Percentiles rank a stretch among this genome's conserved stretches.
These are phyloP conservation scores for Mechanitis mazaeus DNA, from an alignment of 2,888 invertebrate genomes.

Conservation along the genomic window DNA sequence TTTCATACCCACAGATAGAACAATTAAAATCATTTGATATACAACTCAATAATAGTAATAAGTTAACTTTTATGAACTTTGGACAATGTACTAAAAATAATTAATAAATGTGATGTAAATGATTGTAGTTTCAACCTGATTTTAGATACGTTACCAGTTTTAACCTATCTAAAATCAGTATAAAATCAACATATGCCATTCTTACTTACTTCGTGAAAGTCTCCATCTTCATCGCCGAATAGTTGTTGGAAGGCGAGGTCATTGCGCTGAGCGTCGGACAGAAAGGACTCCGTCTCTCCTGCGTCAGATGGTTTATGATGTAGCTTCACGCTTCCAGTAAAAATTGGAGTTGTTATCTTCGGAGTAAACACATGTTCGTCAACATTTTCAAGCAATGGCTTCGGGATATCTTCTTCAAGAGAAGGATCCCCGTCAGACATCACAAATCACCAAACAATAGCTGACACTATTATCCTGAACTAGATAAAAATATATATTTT, in stretches of 20 bases:
- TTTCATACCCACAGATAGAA: no score
- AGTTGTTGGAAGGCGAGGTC: slow-evolving; percentile 65
- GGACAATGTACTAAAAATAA: background rate
- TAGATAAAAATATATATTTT: slow-evolving; percentile 6
- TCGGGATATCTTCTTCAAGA: slow-evolving; percentile 68
- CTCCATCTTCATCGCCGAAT: slow-evolving; percentile 60
- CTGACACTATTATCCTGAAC: slow-evolving; percentile 9
- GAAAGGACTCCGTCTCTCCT: slow-evolving; percentile 61
- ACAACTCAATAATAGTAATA: no score
- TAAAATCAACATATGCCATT: slow-evolving; percentile 1
- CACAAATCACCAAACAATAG: slow-evolving; percentile 38
- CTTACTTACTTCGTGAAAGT: slow-evolving; percentile 53
- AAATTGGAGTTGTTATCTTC: slow-evolving; percentile 66
- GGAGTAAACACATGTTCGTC: slow-evolving; percentile 71
- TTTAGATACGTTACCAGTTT: no score
- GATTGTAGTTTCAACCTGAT: no score
- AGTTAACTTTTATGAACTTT: no score
- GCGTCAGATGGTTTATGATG: slow-evolving; percentile 59
- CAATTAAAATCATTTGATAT: no score
- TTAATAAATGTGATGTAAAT: background rate
- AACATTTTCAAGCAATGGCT: slow-evolving; percentile 54
- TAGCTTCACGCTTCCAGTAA: slow-evolving; percentile 59
- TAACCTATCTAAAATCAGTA: background rate
- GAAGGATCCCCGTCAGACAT: slow-evolving; percentile 76
- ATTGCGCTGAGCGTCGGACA: slow-evolving; percentile 64